These are phyloP conservation scores for Drosophila rhopaloa DNA, from an alignment of 1,140 invertebrate genomes.

Conservation along the genomic window DNA sequence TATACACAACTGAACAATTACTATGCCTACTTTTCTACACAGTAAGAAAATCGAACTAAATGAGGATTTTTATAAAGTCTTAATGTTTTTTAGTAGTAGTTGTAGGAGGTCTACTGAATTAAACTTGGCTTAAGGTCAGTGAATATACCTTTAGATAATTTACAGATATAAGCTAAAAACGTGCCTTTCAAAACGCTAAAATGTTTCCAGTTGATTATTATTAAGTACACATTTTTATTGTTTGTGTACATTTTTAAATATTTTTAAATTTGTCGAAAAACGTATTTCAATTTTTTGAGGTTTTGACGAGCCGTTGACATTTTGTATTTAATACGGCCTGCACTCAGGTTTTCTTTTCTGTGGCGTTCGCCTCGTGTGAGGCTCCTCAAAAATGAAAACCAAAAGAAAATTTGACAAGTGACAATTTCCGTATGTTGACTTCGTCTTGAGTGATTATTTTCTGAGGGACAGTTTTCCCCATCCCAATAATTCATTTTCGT, in stretches of 20 bases:
- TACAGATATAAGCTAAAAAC: too few species aligned
- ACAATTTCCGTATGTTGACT: constrained; percentile 77
- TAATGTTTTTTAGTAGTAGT: too few species aligned
- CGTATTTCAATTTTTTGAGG: constrained; percentile 18
- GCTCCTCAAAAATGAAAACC: constrained; percentile 37
- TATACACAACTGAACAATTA: too few species aligned
- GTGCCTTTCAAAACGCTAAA: too few species aligned
- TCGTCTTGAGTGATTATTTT: constrained; percentile 43
- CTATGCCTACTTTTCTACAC: too few species aligned
- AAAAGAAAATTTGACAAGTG: constrained; percentile 71
- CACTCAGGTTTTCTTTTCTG: constrained; percentile 44
- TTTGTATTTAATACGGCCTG: constrained; percentile 73
- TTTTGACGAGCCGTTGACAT: constrained; percentile 71
- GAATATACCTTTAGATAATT: too few species aligned
- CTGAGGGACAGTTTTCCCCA: constrained; percentile 17
- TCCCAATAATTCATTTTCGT: constrained; percentile 64
- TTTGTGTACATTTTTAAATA: constrained; percentile 18
- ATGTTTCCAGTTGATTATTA: too few species aligned
- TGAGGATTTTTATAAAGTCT: too few species aligned
- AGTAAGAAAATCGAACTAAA: too few species aligned
- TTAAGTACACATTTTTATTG: not conserved
- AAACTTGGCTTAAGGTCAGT: too few species aligned
- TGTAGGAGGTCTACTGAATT: too few species aligned
- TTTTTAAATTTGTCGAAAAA: constrained; percentile 29
- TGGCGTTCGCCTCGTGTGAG: constrained; percentile 27